These are phyloP conservation scores for Bufotes viridis DNA, from an alignment of 2,797 vertebrate species.

Conservation along the genomic window DNA sequence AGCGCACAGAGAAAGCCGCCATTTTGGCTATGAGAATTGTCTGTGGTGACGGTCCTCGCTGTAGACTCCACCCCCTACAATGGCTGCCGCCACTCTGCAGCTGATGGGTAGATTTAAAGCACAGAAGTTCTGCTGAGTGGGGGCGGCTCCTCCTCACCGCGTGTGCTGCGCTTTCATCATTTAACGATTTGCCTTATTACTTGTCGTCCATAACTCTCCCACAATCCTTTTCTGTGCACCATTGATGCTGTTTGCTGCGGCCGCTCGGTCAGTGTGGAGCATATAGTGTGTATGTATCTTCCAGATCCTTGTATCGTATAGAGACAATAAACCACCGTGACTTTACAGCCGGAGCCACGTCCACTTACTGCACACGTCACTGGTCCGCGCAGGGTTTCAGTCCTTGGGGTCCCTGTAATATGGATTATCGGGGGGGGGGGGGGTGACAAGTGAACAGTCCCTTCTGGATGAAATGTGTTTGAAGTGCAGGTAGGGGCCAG, in stretches of 20 bases:
- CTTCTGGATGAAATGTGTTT: no score
- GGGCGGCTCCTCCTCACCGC: background rate
- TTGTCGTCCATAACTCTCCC: constrained; percentile 27
- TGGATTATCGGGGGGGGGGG: no score
- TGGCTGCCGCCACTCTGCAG: background rate
- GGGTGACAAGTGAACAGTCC: no score
- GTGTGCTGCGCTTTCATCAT: constrained; percentile 9
- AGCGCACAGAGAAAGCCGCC: background rate
- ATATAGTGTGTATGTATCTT: constrained; percentile 18
- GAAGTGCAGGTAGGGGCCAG: no score
- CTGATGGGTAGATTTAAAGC: background rate
- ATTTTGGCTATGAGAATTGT: background rate
- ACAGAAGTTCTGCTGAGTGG: background rate
- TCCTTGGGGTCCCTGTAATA: no score
- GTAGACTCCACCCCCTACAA: background rate
- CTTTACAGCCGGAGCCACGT: background rate
- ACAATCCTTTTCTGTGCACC: constrained; percentile 5
- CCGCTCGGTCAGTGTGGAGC: constrained; percentile 13
- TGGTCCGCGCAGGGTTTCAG: no score
- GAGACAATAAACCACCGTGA: constrained; percentile 28
- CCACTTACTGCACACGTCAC: no score
- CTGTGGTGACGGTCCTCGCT: background rate
- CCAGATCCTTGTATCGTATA: constrained; percentile 24
- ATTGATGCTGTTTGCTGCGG: constrained; percentile 12
- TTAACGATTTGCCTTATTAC: constrained; percentile 46